Evolutionary conservation across 2,888 invertebrate genomes (phyloP), one percentile per base, ranked within the genome.

Genomic region (Idaea aversata): DNA sequence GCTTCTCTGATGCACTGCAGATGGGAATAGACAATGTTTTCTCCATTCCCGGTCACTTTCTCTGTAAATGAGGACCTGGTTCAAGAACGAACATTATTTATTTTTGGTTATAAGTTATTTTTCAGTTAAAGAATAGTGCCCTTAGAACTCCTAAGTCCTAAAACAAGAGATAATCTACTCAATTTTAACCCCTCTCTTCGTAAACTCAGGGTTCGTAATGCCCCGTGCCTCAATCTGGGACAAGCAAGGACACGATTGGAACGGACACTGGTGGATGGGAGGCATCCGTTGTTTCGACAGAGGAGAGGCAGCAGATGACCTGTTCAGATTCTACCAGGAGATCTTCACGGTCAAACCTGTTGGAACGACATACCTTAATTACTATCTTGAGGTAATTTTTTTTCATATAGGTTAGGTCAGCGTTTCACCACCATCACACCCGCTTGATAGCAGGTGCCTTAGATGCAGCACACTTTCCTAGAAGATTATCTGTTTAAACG

Each of bases 201-300:
- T 36, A 36, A 25, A 7, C 47, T 13, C 61, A 90, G 90, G 90
- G 2, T 90, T 81, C 68, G 72, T 83, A 0, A 85, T 88, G 85
- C 88, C 88, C 1, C 82, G 90, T 0, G 72, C 79, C 0, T 75
- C 75, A 0, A 65, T 75, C 0, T 80, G 82, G 69, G 86, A 86
- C 16, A n/a, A 68, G 35, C 15, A 80, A 3, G 81, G 73, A 0
- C 84, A 86, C 75, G 78, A 74, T 1, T 91, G 91, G 91, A 72
- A 84, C 0, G 91, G 91, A 0, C 90, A 90, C 76, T 91, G 91
- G 91, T 91, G 91, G 91, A 91, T 90, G 90, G 83, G 88, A 84
- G 90, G 90, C 0, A 65, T 86, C 0, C 82, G 88, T 0, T 91
- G 91, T 74, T 88, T 81, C 76, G 90, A 90, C 75, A 70, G 90